Evolutionary conservation across 2,888 invertebrate species (phyloP).

Genomic region (Tenthredo scrophulariae): DNA sequence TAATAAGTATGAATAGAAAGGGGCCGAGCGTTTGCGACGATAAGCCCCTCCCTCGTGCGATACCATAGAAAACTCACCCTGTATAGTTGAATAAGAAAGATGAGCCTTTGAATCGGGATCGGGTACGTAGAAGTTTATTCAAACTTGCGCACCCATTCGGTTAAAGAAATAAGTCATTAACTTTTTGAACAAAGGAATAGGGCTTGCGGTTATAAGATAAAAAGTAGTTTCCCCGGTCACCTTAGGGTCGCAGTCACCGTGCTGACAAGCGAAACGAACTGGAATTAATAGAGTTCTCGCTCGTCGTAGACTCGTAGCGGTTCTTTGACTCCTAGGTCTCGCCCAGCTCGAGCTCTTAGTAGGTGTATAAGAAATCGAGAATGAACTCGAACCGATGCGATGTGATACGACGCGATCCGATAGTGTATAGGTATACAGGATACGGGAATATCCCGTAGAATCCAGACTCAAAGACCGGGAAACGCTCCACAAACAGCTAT

Average conservation of each 20-base stretch:
- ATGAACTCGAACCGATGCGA: slow-evolving; percentile 16
- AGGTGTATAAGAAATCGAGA: slow-evolving; percentile 46
- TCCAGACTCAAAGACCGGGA: slow-evolving; percentile 20
- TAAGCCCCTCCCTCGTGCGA: no score
- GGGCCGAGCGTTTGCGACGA: no score
- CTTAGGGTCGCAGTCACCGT: slow-evolving; percentile 2
- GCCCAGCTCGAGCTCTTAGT: not conserved
- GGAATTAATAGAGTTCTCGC: slow-evolving; percentile 53
- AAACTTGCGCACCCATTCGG: not conserved
- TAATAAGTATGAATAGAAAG: no score
- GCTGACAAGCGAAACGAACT: slow-evolving; percentile 53
- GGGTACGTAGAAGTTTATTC: not conserved
- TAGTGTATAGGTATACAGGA: not conserved
- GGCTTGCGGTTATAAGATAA: not conserved
- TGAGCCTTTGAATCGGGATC: not conserved
- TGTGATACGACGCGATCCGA: not conserved
- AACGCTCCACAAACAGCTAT: slow-evolving; percentile 8
- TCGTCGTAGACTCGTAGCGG: slow-evolving; percentile 52
- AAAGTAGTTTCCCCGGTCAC: slow-evolving; percentile 33
- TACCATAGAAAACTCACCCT: no score
- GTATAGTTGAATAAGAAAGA: not conserved
- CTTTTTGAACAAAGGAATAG: slow-evolving; percentile 21
- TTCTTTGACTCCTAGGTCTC: slow-evolving; percentile 52
- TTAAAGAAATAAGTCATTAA: not conserved
- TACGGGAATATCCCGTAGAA: slow-evolving; percentile 22